phyloP scores from a whole-genome alignment of 2,113 vertebrate genomes.

The Pseudorasbora parva region DNA sequence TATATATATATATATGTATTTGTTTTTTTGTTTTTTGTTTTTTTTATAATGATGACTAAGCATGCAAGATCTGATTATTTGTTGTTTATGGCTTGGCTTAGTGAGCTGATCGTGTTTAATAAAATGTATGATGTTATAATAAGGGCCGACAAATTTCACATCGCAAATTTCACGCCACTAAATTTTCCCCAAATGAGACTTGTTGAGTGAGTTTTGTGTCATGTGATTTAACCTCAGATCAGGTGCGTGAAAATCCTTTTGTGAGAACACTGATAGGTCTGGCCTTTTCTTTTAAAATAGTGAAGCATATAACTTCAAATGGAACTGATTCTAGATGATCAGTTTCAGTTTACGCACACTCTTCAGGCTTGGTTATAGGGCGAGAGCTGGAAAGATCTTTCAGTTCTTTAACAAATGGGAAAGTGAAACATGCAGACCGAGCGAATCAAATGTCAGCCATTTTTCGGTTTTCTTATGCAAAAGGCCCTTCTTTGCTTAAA shows the following conservation, averaged over 20 bases:
- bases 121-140: not conserved
- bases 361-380: not conserved
- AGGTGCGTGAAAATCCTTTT: not conserved
- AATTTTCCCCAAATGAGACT: not conserved
- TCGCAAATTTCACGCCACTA: too few species aligned
- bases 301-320: not conserved
- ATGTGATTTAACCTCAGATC: not conserved
- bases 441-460: not conserved
- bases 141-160: not conserved
- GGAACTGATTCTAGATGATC: not conserved
- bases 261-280: not conserved
- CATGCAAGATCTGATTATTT: not conserved
- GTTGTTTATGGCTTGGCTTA: not conserved
- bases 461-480: slow-evolving; percentile 1
- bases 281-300: not conserved
- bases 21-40: not conserved
- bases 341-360: not conserved
- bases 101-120: not conserved
- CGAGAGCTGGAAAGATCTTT: not conserved
- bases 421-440: not conserved
- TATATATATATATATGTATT: too few species aligned
- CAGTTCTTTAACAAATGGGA: slow-evolving; percentile 8
- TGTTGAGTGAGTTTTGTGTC: not conserved
- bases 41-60: not conserved
- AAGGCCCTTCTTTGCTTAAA: not conserved